A percentile compares a stretch with the other conserved stretches of the same genome.
Evolutionary conservation across 2,888 invertebrate species (phyloP).

Genomic region (Coelogynopora nodosa): DNA sequence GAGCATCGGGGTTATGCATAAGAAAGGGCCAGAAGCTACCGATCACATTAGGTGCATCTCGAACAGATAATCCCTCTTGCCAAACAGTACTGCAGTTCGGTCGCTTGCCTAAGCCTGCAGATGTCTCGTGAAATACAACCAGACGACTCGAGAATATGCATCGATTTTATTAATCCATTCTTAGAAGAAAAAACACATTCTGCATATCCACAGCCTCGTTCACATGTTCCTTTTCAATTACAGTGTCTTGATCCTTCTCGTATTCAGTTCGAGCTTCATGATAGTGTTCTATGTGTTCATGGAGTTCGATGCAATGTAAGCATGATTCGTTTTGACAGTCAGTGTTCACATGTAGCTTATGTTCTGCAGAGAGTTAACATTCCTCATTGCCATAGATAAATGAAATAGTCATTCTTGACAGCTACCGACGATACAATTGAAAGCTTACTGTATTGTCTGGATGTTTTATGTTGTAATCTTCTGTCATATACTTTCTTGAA

Average conservation of each 20-base stretch:
- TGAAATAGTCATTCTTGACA: neutral
- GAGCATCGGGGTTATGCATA: too few species aligned
- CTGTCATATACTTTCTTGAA: neutral
- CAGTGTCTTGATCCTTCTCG: neutral
- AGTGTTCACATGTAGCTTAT: neutral
- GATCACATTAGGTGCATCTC: too few species aligned
- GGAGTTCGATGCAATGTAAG: neutral
- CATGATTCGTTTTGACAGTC: neutral
- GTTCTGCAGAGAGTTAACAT: neutral
- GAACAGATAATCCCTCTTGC: too few species aligned
- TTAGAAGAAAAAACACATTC: too few species aligned
- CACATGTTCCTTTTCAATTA: neutral
- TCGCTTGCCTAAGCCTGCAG: too few species aligned
- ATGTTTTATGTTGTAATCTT: conserved; percentile 18
- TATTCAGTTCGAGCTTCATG: neutral
- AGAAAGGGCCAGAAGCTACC: too few species aligned
- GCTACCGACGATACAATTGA: neutral
- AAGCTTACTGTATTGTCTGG: conserved; percentile 9
- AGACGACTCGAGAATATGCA: too few species aligned
- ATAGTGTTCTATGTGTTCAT: neutral
- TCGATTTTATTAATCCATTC: too few species aligned
- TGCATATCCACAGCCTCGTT: too few species aligned
- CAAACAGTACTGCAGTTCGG: too few species aligned
- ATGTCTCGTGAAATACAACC: too few species aligned
- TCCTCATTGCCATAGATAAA: neutral